Conservation (phyloP, 1,140 invertebrate genomes). For the Euura lappo region DNA sequence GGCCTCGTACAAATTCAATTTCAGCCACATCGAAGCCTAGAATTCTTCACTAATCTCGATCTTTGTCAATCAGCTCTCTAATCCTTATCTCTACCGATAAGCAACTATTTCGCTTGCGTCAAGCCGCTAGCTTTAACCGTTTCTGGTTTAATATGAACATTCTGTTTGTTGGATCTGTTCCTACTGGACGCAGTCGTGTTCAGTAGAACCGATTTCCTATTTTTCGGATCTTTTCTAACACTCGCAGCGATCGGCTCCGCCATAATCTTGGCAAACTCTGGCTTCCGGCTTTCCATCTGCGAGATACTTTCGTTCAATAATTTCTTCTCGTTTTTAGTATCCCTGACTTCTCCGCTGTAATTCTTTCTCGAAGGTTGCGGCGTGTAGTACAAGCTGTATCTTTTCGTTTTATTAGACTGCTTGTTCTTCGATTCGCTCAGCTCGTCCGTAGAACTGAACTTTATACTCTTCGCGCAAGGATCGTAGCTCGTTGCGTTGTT, state of each 20-base stretch:
- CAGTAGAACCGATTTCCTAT: conserved; percentile 36
- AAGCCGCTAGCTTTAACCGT: conserved; percentile 12
- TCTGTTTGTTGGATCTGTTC: conserved; percentile 41
- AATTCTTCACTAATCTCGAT: background rate
- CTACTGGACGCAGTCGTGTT: conserved; percentile 36
- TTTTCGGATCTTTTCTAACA: conserved; percentile 21
- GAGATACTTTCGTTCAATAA: conserved; percentile 7
- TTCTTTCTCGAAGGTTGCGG: conserved; percentile 46
- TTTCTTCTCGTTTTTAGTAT: conserved; percentile 31
- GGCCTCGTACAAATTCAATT: background rate
- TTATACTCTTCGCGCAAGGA: conserved; percentile 26
- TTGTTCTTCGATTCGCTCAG: conserved; percentile 38
- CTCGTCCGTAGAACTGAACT: conserved; percentile 49
- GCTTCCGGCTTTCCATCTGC: conserved; percentile 14
- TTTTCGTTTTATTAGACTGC: conserved; percentile 40
- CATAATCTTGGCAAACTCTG: background rate
- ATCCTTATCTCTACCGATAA: background rate
- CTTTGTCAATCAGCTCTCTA: conserved; percentile 4
- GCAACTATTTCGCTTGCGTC: conserved; percentile 35
- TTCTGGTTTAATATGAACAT: conserved; percentile 29
- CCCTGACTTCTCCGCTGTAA: conserved; percentile 42
- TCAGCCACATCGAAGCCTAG: background rate
- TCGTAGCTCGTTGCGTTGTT: conserved; percentile 3
- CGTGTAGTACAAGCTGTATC: conserved; percentile 51
- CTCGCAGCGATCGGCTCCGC: background rate